phyloP scores from a whole-genome alignment of 2,888 invertebrate species.

The Clostera curtula region DNA sequence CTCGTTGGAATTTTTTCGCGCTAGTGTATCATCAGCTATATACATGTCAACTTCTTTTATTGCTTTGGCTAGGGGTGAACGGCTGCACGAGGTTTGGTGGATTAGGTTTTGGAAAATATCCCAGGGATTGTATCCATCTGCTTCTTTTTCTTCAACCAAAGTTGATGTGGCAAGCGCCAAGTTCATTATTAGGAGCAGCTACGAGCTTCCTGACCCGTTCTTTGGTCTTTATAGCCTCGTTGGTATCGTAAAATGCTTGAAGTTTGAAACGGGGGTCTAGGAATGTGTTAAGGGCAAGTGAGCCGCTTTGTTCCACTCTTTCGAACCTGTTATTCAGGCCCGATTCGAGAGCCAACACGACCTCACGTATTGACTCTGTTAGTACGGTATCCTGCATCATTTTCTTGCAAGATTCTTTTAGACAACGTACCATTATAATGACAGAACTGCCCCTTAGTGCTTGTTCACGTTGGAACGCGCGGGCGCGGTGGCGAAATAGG shows the following conservation, averaged over 20 bases:
- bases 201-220: neutral
- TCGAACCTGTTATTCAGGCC: constrained; percentile 12
- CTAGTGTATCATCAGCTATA: neutral
- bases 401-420: constrained; percentile 11
- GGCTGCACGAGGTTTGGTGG: neutral
- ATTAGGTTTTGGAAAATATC: neutral
- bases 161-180: neutral
- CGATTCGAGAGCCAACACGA: constrained; percentile 6
- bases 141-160: neutral
- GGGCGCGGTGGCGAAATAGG: no score
- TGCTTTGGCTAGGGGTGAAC: neutral
- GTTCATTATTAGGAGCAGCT: neutral
- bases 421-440: constrained; percentile 18
- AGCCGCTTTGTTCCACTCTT: constrained; percentile 13
- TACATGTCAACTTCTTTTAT: neutral
- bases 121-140: neutral
- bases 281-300: constrained; percentile 15
- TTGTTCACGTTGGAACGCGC: no score
- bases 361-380: constrained; percentile 3
- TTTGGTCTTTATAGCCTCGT: constrained; percentile 1
- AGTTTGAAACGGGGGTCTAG: constrained; percentile 15
- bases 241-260: constrained; percentile 9
- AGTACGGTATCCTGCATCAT: neutral
- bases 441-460: constrained; percentile 19
- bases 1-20: neutral